Percentiles rank a stretch among this genome's conserved stretches.
phyloP scores from a whole-genome alignment of 2,888 invertebrate species.

The Ctena decussata region DNA sequence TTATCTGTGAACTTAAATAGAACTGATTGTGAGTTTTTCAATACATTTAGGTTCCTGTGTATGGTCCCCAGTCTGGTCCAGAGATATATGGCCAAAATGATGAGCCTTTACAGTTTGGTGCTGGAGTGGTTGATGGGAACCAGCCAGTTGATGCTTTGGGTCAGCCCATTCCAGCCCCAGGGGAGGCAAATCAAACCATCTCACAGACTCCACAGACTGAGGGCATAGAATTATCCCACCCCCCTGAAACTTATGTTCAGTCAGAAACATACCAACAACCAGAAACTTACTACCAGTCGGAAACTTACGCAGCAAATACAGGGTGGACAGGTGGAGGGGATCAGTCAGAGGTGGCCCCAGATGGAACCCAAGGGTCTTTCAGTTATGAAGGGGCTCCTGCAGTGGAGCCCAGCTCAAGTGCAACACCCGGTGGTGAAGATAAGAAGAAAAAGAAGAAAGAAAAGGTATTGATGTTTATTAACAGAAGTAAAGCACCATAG shows the following conservation, averaged over 20 bases:
- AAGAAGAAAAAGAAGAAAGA: constrained; percentile 68
- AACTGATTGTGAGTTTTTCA: no score
- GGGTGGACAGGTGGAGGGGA: neutral
- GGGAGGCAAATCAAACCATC: neutral
- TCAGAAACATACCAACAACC: neutral
- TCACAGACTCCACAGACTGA: neutral
- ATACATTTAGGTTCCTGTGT: constrained; percentile 47
- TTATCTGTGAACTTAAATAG: no score
- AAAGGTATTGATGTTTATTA: constrained; percentile 46
- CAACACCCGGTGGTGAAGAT: constrained; percentile 42
- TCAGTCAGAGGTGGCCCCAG: neutral
- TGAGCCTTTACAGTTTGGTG: constrained; percentile 58
- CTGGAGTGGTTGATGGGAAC: constrained; percentile 16
- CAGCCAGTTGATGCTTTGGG: neutral
- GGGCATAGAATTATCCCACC: constrained; percentile 12
- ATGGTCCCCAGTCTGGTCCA: constrained; percentile 45
- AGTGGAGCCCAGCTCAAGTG: neutral
- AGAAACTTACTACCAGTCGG: no score
- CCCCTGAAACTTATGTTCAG: constrained; percentile 21
- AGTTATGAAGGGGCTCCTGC: neutral
- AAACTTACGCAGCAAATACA: constrained; percentile 3
- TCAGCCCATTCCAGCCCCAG: neutral
- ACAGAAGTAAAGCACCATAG: no score
- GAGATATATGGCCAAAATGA: constrained; percentile 57
- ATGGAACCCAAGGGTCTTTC: constrained; percentile 41